These are phyloP conservation scores for Pachydiplax longipennis DNA, from an alignment of 2,888 invertebrate species.

Conservation along the genomic window DNA sequence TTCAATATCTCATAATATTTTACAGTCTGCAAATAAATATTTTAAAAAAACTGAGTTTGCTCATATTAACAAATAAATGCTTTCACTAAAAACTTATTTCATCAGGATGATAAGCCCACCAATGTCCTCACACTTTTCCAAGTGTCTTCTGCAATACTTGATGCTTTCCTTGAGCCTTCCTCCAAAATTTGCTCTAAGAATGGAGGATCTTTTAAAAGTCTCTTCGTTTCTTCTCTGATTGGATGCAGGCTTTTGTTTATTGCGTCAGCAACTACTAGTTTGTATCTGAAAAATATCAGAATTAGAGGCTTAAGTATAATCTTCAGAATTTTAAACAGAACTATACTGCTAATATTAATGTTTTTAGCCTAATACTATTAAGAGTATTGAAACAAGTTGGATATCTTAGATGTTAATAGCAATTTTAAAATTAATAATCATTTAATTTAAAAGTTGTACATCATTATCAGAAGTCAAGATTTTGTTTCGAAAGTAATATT, in stretches of 20 bases:
- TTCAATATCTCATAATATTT: too few species aligned
- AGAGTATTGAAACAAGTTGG: too few species aligned
- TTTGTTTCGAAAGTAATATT: too few species aligned
- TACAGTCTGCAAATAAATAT: background rate
- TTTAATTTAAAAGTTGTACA: too few species aligned
- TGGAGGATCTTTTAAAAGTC: constrained; percentile 67
- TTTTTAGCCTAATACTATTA: too few species aligned
- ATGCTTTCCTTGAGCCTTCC: constrained; percentile 71
- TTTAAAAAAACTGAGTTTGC: background rate
- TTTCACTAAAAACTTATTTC: background rate
- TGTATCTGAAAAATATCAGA: constrained; percentile 66
- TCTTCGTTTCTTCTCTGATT: constrained; percentile 68
- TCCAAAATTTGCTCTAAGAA: constrained; percentile 71
- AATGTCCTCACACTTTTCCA: constrained; percentile 69
- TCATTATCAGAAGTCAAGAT: too few species aligned
- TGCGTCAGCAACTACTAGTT: constrained; percentile 75
- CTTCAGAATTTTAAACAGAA: too few species aligned
- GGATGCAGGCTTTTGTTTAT: constrained; percentile 74
- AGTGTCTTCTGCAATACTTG: constrained; percentile 68
- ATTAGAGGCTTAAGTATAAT: background rate
- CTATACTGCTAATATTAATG: too few species aligned
- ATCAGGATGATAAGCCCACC: constrained; percentile 61
- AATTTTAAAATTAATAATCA: too few species aligned
- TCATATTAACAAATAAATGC: background rate
- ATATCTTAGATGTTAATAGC: too few species aligned